A percentile compares a stretch with the other conserved stretches of the same genome.
phyloP scores from a whole-genome alignment of 2,797 vertebrate species.

The Anniella stebbinsi region DNA sequence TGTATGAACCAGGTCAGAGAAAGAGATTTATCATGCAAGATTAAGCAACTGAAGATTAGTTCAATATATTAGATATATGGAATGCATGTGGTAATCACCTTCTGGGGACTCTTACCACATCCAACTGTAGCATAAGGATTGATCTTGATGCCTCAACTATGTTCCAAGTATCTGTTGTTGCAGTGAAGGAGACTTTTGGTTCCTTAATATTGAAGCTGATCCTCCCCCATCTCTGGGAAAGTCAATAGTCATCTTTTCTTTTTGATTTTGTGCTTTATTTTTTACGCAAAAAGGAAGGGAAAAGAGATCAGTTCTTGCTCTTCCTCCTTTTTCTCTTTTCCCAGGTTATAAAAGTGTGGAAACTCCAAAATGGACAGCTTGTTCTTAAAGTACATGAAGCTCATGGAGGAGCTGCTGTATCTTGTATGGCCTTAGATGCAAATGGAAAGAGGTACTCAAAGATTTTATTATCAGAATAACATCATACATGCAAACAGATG shows the following conservation, averaged over 20 bases:
- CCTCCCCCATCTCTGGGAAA: background rate
- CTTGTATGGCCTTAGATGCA: conserved; percentile 55
- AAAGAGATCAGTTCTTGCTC: background rate
- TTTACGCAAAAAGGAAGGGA: too few species aligned
- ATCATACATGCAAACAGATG: background rate
- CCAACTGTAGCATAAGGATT: background rate
- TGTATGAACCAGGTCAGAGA: too few species aligned
- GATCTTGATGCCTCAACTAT: background rate
- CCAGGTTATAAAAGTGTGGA: conserved; percentile 62
- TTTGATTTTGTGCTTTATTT: background rate
- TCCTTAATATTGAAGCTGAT: background rate
- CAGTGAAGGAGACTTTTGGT: background rate
- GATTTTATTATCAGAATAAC: background rate
- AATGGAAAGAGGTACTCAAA: conserved; percentile 53
- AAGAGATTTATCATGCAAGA: background rate
- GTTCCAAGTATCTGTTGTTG: background rate
- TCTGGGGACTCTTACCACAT: background rate
- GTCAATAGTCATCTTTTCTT: background rate
- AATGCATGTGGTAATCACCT: background rate
- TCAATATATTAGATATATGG: background rate
- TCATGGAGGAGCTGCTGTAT: conserved; percentile 50
- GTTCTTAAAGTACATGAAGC: conserved; percentile 46
- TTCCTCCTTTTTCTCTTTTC: background rate
- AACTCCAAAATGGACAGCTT: conserved; percentile 55
- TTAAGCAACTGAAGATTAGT: background rate